phyloP scores from a whole-genome alignment of 2,797 vertebrate species.

The Falco cherrug region DNA sequence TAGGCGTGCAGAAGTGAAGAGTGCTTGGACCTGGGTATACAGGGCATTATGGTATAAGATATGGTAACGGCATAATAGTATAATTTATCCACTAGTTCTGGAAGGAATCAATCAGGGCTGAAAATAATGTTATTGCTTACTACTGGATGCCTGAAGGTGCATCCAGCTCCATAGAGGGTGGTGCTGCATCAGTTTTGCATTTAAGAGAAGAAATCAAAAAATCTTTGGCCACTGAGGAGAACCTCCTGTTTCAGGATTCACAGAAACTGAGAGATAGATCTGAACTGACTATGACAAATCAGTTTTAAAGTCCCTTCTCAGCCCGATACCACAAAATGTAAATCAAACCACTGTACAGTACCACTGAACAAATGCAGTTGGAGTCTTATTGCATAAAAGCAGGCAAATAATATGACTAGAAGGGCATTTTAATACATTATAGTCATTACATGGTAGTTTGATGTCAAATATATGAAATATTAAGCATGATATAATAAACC shows the following conservation, averaged over 20 bases:
- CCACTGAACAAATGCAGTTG: conserved; percentile 4
- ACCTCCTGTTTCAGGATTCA: background rate
- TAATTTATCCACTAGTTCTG: background rate
- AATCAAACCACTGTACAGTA: background rate
- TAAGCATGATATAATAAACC: conserved; percentile 72
- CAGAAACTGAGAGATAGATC: background rate
- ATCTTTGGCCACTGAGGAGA: background rate
- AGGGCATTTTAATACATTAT: conserved; percentile 69
- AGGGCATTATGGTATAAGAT: rapidly evolving
- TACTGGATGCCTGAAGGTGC: background rate
- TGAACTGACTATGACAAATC: background rate
- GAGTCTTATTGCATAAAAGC: conserved; percentile 47
- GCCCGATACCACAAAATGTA: background rate
- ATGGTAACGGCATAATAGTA: background rate
- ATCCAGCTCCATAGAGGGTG: background rate
- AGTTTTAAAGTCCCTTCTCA: background rate
- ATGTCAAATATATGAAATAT: conserved; percentile 75
- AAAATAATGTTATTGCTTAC: background rate
- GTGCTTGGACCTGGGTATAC: background rate
- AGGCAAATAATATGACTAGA: conserved; percentile 49
- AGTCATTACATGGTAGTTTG: conserved; percentile 48
- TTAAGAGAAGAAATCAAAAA: background rate
- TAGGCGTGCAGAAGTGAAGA: background rate
- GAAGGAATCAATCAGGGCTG: background rate
- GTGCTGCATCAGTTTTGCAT: background rate